phyloP scores from a whole-genome alignment of 2,113 vertebrate genomes.

The Cepphus grylle region DNA sequence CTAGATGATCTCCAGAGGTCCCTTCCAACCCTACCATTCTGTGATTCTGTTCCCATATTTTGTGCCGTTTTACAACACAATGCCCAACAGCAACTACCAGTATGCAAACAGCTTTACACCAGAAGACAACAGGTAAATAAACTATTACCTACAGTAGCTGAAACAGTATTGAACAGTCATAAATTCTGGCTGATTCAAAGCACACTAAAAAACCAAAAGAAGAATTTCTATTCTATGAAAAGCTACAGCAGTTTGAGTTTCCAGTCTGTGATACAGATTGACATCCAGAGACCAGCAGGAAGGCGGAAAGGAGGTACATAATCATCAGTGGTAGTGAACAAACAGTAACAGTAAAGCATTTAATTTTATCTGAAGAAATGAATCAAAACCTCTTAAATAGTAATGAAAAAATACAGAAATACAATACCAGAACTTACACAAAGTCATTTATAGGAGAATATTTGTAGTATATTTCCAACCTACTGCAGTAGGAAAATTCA shows the following conservation, averaged over 20 bases:
- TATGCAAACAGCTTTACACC: background rate
- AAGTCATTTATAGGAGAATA: slow-evolving; percentile 63
- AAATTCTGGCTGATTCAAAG: background rate
- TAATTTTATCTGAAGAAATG: background rate
- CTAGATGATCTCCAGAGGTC: no score
- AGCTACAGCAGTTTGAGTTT: background rate
- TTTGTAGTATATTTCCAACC: slow-evolving; percentile 59
- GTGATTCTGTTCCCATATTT: background rate
- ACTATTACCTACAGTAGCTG: background rate
- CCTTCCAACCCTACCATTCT: no score
- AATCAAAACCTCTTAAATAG: slow-evolving; percentile 53
- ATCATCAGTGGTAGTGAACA: background rate
- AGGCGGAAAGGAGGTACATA: background rate
- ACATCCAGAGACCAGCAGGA: background rate
- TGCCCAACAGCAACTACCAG: background rate
- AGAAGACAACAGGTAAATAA: background rate
- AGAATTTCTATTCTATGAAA: background rate
- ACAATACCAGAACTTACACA: slow-evolving; percentile 48
- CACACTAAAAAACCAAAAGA: background rate
- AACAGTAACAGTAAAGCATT: background rate
- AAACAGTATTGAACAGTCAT: background rate
- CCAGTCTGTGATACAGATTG: background rate
- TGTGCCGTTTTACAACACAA: background rate
- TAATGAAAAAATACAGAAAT: slow-evolving; percentile 47
- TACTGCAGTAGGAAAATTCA: slow-evolving; percentile 65